Evolutionary conservation across 2,888 invertebrate genomes (phyloP), one percentile per base, ranked within the genome.

Genomic region (Xestia xanthographa): DNA sequence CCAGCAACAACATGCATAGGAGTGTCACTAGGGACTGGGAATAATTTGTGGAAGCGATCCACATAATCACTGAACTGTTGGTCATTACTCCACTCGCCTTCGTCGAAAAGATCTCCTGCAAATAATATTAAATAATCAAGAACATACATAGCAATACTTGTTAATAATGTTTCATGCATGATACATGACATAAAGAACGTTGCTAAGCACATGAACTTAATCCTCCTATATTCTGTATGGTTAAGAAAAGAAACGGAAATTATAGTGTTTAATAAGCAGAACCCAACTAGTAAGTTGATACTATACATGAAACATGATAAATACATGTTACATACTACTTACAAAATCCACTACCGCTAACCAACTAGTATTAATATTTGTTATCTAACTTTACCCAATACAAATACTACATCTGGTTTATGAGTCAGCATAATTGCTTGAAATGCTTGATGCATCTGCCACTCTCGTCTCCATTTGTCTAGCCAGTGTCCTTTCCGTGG

Each of bases 361-460:
- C 8, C 2, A 34, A 65, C n/a, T 12, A 53, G 8, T 34, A 29
- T 38, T 41, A 56, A 56, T 43, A 20, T 43, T 34, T 43, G n/a
- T 4, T 41, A 12, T 45, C 34, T 22, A 45, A 56, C 41, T 73
- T 92, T 93, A 98, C 98, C 99, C 88, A 99, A 95, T 85, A 99
- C 97, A 95, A 99, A 99, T 26, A 99, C 98, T 48, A 98, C 97
- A 86, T 99, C 98, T 2, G 99, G 99, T 81, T 97, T 97, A 89
- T 99, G 98, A 58, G 99, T 90, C 0, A 95, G 92, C 88, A 99
- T 97, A 5, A 98, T 98, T 22, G 99, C 98, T 95, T 99, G 98
- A 93, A 99, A 99, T 1, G 99, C 97, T 89, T 98, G 97, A 87
- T 98, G 97, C 99, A 99, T 99, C 95, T 99, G 99, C 99, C 99